Conservation (phyloP, 2,888 invertebrate species). For the Eudasyphora cyanicolor region DNA sequence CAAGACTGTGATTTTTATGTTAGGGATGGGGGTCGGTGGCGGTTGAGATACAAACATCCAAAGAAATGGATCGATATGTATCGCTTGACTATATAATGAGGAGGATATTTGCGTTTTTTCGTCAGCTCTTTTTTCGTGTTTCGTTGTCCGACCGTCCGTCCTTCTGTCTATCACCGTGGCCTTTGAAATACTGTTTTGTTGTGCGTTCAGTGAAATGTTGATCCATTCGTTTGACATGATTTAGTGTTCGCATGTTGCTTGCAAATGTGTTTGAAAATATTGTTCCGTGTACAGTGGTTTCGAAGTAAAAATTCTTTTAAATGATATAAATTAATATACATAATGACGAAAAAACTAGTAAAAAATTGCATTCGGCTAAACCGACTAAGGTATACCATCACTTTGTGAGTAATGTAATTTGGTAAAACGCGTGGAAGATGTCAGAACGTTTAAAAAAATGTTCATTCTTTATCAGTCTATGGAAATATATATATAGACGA, state of each 20-base stretch:
- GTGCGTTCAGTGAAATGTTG: slow-evolving; percentile 48
- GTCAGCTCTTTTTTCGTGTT: too few relatives aligned
- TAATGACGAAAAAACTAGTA: too few relatives aligned
- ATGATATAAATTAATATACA: too few relatives aligned
- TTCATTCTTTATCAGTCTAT: too few relatives aligned
- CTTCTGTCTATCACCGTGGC: not conserved
- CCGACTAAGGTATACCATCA: too few relatives aligned
- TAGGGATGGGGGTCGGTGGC: not conserved
- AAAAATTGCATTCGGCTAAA: too few relatives aligned
- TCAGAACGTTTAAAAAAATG: too few relatives aligned
- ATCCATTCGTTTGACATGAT: slow-evolving; percentile 63
- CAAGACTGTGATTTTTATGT: slow-evolving; percentile 30
- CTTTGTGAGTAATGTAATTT: too few relatives aligned
- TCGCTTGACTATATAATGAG: slow-evolving; percentile 46
- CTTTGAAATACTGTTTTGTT: slow-evolving; percentile 8
- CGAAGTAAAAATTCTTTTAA: too few relatives aligned
- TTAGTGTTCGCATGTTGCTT: slow-evolving; percentile 57
- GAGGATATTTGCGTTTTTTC: slow-evolving; percentile 35
- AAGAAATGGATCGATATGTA: slow-evolving; percentile 55
- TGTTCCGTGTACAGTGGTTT: too few relatives aligned
- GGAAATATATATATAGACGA: too few relatives aligned
- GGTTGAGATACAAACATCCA: not conserved
- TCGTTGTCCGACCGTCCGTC: not conserved
- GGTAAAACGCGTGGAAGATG: too few relatives aligned
- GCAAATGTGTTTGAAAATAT: slow-evolving; percentile 44